Evolutionary conservation across 2,888 invertebrate species (phyloP).

Genomic region (Gnatocerus cornutus): DNA sequence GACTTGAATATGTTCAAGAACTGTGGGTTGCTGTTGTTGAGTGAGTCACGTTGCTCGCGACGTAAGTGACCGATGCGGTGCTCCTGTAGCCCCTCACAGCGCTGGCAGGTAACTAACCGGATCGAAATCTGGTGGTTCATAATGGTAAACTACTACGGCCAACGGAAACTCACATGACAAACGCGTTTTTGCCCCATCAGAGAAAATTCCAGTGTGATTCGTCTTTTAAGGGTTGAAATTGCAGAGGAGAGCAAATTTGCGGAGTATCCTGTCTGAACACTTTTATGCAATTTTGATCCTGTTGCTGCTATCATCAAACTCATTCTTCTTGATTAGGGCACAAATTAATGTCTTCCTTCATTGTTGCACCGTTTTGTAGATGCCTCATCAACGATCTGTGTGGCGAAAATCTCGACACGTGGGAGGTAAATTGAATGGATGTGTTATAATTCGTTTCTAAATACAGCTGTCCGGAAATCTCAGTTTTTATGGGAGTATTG

Average conservation of each 20-base stretch:
- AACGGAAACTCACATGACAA: conserved; percentile 44
- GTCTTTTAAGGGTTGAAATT: not conserved
- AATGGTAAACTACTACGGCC: conserved; percentile 5
- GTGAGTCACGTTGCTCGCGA: conserved; percentile 39
- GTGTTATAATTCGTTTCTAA: no score
- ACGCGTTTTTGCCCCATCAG: not conserved
- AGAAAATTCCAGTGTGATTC: conserved; percentile 10
- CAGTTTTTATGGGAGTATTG: no score
- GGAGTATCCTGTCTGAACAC: no score
- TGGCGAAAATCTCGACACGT: no score
- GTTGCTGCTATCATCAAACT: no score
- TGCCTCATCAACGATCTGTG: no score
- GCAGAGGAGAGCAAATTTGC: no score
- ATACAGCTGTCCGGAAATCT: no score
- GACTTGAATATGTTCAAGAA: conserved; percentile 33
- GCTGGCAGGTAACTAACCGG: conserved; percentile 40
- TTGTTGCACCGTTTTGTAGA: not conserved
- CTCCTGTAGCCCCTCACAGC: conserved; percentile 3
- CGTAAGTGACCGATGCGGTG: conserved; percentile 23
- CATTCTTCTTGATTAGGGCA: not conserved
- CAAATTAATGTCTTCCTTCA: conserved; percentile 13
- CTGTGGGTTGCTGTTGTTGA: conserved; percentile 36
- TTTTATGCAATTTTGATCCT: no score
- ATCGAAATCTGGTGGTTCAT: conserved; percentile 34
- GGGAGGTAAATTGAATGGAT: no score